A percentile compares a stretch with the other conserved stretches of the same genome.
phyloP scores from a whole-genome alignment of 2,113 vertebrate genomes.

The Tenebrosternarchus preto region DNA sequence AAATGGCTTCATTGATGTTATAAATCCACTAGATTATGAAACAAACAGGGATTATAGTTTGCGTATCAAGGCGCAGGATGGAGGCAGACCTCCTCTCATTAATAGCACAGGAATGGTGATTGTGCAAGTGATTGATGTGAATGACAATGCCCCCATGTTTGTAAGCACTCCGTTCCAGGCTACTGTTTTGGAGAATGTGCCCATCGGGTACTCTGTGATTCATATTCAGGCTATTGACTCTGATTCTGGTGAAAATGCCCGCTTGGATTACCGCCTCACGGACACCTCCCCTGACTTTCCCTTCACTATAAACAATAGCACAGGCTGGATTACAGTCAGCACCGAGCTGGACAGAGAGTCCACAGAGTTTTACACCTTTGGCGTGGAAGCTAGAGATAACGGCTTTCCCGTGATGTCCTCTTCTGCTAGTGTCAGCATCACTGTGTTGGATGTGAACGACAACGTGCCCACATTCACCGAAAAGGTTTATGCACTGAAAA shows the following conservation, averaged over 20 bases:
- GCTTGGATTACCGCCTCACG: conserved; percentile 85
- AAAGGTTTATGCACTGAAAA: conserved; percentile 85
- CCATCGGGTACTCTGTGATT: conserved; percentile 87
- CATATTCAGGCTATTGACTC: conserved; percentile 95
- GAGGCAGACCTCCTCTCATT: conserved; percentile 91
- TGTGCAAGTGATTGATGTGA: conserved; percentile 90
- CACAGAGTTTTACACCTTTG: conserved; percentile 88
- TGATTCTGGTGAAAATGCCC: conserved; percentile 89
- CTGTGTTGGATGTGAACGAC: conserved; percentile 91
- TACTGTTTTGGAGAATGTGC: conserved; percentile 88
- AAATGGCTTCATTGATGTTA: conserved; percentile 87
- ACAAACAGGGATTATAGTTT: conserved; percentile 88
- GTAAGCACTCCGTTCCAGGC: conserved; percentile 98
- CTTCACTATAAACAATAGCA: conserved; percentile 93
- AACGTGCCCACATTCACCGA: conserved; percentile 91
- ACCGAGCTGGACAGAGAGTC: conserved; percentile 88
- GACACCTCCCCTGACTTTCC: conserved; percentile 80
- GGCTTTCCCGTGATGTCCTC: conserved; percentile 87
- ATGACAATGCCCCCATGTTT: conserved; percentile 95
- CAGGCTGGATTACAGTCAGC: conserved; percentile 90
- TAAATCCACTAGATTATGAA: conserved; percentile 93
- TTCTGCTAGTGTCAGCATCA: conserved; percentile 92
- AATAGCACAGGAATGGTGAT: conserved; percentile 92
- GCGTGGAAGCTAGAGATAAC: conserved; percentile 89
- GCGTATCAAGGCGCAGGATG: conserved; percentile 93